These are phyloP conservation scores for Dissostichus mawsoni DNA, from an alignment of 2,113 vertebrate species.

Conservation along the genomic window DNA sequence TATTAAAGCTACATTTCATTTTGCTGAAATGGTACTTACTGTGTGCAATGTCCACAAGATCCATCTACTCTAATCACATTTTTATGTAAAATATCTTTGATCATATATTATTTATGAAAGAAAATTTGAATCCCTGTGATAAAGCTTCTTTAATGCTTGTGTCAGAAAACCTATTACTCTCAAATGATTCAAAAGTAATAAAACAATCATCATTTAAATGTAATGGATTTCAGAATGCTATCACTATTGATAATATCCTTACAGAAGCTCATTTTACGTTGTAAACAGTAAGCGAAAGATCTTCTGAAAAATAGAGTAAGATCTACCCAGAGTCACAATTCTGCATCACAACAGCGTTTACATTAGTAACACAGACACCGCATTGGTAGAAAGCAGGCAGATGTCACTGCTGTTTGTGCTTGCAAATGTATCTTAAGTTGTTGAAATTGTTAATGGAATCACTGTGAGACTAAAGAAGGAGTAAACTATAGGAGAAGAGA, in stretches of 20 bases:
- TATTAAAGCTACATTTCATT: not conserved
- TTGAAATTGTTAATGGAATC: constrained; percentile 8
- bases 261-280: constrained; percentile 5
- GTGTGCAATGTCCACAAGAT: not conserved
- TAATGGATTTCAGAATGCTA: constrained; percentile 17
- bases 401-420: constrained; percentile 43
- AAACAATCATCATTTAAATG: constrained; percentile 5
- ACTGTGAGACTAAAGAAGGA: not conserved
- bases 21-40: not conserved
- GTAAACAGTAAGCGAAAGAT: constrained; percentile 15
- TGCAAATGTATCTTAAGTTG: constrained; percentile 24
- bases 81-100: constrained; percentile 12
- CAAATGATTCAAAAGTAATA: not conserved
- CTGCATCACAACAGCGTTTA: constrained; percentile 70
- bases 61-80: not conserved
- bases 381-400: constrained; percentile 53
- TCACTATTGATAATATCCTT: not conserved
- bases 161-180: constrained; percentile 15
- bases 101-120: constrained; percentile 30
- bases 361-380: constrained; percentile 50
- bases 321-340: constrained; percentile 44
- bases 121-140: constrained; percentile 4
- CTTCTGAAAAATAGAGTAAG: constrained; percentile 46
- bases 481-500: not conserved
- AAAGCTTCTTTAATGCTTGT: constrained; percentile 16